Percentiles rank a stretch among this genome's conserved stretches.
These are phyloP conservation scores for Hipposideros armiger DNA, from an alignment of 2,113 vertebrate species.

Conservation along the genomic window DNA sequence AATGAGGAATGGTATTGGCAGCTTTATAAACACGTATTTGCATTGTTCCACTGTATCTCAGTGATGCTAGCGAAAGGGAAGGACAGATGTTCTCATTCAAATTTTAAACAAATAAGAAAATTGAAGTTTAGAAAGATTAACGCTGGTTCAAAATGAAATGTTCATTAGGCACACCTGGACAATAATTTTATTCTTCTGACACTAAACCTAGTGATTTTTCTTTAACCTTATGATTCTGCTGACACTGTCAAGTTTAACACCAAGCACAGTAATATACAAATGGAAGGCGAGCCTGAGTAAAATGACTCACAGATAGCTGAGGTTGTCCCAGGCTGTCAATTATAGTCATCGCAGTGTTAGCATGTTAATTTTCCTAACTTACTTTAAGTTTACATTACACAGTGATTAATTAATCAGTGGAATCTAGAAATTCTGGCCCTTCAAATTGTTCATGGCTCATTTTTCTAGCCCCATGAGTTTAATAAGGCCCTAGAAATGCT, in stretches of 20 bases:
- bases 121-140: background rate
- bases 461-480: background rate
- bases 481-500: background rate
- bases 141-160: conserved; percentile 5
- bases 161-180: background rate
- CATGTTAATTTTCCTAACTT: background rate
- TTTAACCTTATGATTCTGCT: background rate
- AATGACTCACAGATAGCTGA: background rate
- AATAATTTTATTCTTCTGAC: background rate
- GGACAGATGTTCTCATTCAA: background rate
- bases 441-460: background rate
- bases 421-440: background rate
- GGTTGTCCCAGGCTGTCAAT: background rate
- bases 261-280: background rate
- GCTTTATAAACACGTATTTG: background rate
- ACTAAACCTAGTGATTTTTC: background rate
- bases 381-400: background rate
- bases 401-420: background rate
- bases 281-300: background rate
- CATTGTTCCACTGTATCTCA: background rate
- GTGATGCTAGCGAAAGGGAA: background rate
- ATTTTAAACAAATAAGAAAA: background rate
- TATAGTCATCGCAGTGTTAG: too few species aligned
- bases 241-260: background rate
- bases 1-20: background rate